Evolutionary conservation across 2,797 vertebrate genomes (phyloP), one percentile per base, ranked within the genome.

Genomic region (Pseudomugil tenellus): DNA sequence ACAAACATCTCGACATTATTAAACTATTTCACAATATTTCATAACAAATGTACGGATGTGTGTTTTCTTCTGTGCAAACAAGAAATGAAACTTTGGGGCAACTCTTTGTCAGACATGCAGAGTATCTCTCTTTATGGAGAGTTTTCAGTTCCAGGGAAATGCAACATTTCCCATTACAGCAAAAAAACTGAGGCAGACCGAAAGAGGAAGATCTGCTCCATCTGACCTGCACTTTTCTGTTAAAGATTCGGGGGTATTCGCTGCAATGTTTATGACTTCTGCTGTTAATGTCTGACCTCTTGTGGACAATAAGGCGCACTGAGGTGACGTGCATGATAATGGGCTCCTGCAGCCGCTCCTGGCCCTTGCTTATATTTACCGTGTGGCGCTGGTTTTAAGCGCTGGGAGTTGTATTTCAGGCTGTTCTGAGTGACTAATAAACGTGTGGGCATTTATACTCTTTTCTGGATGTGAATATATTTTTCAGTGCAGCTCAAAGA

Each of bases 281-380:
- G 78, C 86, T 91, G 91, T 88, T 88, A 76, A 87, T 90, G 90
- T 87, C 90, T 93, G 92, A 93, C 92, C 91, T 90, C 92, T 93
- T 91, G 92, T 92, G 92, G 92, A 91, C 91, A 86, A 78, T 61
- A 73, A 84, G 82, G 85, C 59, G 61, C 86, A 91, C 75, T 89
- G 88, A 91, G 87, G 89, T 89, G 83, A 86, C 66, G 74, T 81
- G 67, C 57, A 46, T 16, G 52, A 21, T 86, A 84, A 85, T 80
- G 69, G 77, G 68, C 61, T 26, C 70, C 53, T 74, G 53, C 65
- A 51, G 13, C 49, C 46, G 21, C 3, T 32, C 57, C 21, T 69
- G 53, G 14, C 54, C 46, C 17, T 29, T 70, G 25, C 37, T 72
- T 59, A 31, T 65, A 29, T 49, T 67, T 59, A 54, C 31, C 31